phyloP scores from a whole-genome alignment of 2,888 invertebrate genomes.

The Anthophora plumipes region DNA sequence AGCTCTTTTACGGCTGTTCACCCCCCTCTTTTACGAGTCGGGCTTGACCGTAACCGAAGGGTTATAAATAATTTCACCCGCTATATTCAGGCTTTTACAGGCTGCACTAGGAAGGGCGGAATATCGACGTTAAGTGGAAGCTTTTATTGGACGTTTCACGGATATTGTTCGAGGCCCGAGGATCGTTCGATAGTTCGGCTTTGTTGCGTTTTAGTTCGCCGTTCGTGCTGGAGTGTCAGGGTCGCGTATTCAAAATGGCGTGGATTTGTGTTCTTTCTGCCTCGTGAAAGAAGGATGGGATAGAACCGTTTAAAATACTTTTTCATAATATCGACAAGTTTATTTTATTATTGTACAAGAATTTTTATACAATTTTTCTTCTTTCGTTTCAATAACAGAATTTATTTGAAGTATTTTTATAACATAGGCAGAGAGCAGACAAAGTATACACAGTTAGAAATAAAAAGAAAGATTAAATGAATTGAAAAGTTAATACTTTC shows the following conservation, averaged over 20 bases:
- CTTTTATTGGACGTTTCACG: not conserved
- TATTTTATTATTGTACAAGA: too few species aligned
- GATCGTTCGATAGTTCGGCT: not conserved
- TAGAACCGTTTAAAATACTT: too few species aligned
- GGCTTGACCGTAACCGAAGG: not conserved
- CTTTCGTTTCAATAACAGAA: too few species aligned
- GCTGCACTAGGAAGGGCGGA: not conserved
- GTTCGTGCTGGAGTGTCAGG: not conserved
- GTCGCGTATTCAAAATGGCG: not conserved
- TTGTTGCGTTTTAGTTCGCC: not conserved
- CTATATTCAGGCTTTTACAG: not conserved
- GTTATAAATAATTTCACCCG: conserved; percentile 25
- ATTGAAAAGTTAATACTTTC: too few species aligned
- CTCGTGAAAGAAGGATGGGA: too few species aligned
- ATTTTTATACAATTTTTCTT: too few species aligned
- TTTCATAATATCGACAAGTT: too few species aligned
- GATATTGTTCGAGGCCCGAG: not conserved
- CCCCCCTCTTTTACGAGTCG: not conserved
- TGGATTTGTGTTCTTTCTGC: too few species aligned
- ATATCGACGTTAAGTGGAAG: not conserved
- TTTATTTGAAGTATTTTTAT: too few species aligned
- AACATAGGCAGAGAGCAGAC: too few species aligned
- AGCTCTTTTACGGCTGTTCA: conserved; percentile 16
- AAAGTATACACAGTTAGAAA: too few species aligned
- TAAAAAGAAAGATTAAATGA: too few species aligned